phyloP scores from a whole-genome alignment of 2,797 vertebrate species.

The Acanthiza pusilla region DNA sequence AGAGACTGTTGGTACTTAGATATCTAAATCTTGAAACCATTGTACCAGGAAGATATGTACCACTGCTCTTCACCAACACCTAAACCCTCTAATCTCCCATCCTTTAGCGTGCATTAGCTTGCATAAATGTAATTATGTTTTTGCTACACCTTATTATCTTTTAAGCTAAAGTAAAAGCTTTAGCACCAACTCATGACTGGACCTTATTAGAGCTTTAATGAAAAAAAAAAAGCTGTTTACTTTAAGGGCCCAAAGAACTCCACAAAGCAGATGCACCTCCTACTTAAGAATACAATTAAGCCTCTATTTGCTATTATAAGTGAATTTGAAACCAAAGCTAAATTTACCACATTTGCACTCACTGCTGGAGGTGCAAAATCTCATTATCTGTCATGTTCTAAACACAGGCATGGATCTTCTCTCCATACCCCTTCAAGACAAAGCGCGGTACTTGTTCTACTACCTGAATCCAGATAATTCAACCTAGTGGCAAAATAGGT shows the following conservation, averaged over 20 bases:
- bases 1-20: background rate
- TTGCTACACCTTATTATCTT: background rate
- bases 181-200: background rate
- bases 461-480: background rate
- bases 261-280: background rate
- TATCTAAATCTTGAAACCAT: background rate
- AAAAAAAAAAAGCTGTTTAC: background rate
- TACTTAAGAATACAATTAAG: background rate
- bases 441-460: background rate
- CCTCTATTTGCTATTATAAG: background rate
- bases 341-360: background rate
- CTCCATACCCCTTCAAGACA: background rate
- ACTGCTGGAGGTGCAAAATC: background rate
- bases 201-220: background rate
- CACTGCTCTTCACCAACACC: background rate
- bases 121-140: background rate
- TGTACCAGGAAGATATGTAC: rapidly evolving
- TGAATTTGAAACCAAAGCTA: background rate
- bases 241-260: background rate
- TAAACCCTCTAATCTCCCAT: background rate
- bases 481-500: background rate
- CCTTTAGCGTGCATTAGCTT: background rate
- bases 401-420: background rate
- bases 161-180: background rate
- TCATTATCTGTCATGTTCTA: background rate